Evolutionary conservation across 1,140 invertebrate genomes (phyloP).

Genomic region (Lineus longissimus): DNA sequence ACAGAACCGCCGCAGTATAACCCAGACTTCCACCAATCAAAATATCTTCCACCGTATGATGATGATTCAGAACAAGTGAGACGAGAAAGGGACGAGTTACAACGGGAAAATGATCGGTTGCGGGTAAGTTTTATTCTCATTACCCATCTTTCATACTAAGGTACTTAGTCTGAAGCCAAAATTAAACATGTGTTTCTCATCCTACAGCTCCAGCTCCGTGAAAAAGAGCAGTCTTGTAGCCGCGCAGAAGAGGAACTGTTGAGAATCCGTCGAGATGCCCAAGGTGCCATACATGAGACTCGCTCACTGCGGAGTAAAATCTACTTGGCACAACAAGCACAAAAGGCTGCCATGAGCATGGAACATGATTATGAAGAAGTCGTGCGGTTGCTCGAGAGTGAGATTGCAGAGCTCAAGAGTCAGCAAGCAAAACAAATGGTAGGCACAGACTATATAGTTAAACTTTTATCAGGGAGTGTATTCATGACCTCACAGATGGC

Average conservation of each 20-base stretch:
- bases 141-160: too few species aligned
- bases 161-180: too few species aligned
- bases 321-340: constrained; percentile 45
- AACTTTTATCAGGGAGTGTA: neutral
- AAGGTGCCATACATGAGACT: constrained; percentile 38
- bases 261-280: constrained; percentile 39
- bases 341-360: constrained; percentile 43
- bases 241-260: constrained; percentile 35
- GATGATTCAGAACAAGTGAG: neutral
- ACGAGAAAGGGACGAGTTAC: constrained; percentile 28
- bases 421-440: constrained; percentile 22
- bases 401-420: constrained; percentile 37
- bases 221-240: constrained; percentile 24
- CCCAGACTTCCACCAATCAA: constrained; percentile 15
- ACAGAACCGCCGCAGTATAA: constrained; percentile 27
- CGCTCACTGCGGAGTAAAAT: constrained; percentile 40
- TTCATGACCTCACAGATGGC: neutral
- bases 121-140: constrained; percentile 25
- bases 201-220: constrained; percentile 25
- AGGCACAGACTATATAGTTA: neutral
- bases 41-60: neutral
- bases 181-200: constrained; percentile 11
- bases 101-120: constrained; percentile 28
- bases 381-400: constrained; percentile 43
- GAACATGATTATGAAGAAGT: constrained; percentile 53